phyloP scores from a whole-genome alignment of 2,888 invertebrate species.

The Phortica okadai region DNA sequence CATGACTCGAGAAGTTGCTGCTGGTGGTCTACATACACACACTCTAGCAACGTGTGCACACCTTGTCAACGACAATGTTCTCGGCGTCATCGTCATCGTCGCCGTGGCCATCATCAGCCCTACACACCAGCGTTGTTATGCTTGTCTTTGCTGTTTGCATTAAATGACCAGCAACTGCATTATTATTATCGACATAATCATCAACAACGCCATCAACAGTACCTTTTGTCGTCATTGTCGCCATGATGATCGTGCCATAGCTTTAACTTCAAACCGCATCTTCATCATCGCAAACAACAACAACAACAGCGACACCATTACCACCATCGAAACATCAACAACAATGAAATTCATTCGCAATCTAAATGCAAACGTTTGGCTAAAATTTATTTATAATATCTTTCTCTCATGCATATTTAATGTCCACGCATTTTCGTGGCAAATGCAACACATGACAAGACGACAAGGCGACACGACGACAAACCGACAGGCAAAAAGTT shows the following conservation, averaged over 20 bases:
- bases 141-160: background rate
- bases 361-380: slow-evolving; percentile 70
- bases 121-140: background rate
- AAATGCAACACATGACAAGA: slow-evolving; percentile 23
- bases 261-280: background rate
- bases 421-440: slow-evolving; percentile 64
- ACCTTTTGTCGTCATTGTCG: background rate
- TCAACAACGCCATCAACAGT: background rate
- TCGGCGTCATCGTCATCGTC: too few relatives aligned
- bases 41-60: background rate
- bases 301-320: background rate
- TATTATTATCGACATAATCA: slow-evolving; percentile 24
- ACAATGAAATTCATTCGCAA: slow-evolving; percentile 60
- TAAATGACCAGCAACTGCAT: slow-evolving; percentile 17
- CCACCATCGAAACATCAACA: background rate
- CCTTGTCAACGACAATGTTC: slow-evolving; percentile 28
- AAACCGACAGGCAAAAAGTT: background rate
- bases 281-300: slow-evolving; percentile 7
- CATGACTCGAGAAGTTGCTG: background rate
- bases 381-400: slow-evolving; percentile 71
- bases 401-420: slow-evolving; percentile 68
- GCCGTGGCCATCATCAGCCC: too few relatives aligned
- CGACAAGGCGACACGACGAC: background rate
- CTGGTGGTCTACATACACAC: background rate
- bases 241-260: background rate